Evolutionary conservation across 2,113 vertebrate genomes (phyloP).

Genomic region (Pan paniscus): DNA sequence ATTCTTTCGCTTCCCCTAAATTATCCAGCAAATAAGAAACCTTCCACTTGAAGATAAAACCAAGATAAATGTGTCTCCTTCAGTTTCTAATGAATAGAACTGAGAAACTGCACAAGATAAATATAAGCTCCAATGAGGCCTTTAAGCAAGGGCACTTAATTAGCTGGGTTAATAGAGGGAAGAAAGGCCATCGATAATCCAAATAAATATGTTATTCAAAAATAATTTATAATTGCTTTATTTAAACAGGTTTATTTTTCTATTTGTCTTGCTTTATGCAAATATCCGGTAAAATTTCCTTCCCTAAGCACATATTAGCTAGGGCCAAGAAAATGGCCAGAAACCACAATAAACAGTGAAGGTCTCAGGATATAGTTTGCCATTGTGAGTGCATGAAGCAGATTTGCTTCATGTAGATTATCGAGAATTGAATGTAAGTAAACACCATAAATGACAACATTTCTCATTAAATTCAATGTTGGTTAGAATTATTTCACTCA

Average conservation of each 20-base stretch:
- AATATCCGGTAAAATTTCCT: conserved; percentile 8
- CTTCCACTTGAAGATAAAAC: conserved; percentile 32
- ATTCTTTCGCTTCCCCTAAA: neutral
- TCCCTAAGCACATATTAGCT: neutral
- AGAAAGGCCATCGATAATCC: neutral
- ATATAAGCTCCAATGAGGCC: conserved; percentile 48
- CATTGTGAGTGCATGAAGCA: neutral
- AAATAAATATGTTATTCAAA: conserved; percentile 36
- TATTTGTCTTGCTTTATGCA: conserved; percentile 44
- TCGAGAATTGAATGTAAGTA: neutral
- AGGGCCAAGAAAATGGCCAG: neutral
- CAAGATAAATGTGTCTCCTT: conserved; percentile 52
- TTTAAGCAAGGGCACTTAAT: conserved; percentile 48
- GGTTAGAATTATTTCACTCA: neutral
- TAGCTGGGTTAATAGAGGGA: conserved; percentile 32
- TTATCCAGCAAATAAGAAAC: conserved; percentile 5
- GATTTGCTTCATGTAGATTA: neutral
- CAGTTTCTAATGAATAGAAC: conserved; percentile 49
- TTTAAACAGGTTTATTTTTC: conserved; percentile 41
- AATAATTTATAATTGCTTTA: conserved; percentile 49
- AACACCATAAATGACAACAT: neutral
- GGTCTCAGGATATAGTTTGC: neutral
- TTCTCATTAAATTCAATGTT: neutral
- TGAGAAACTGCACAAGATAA: conserved; percentile 47
- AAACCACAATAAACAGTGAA: neutral